phyloP scores from a whole-genome alignment of 2,797 vertebrate species.

The Sitta carolinensis region DNA sequence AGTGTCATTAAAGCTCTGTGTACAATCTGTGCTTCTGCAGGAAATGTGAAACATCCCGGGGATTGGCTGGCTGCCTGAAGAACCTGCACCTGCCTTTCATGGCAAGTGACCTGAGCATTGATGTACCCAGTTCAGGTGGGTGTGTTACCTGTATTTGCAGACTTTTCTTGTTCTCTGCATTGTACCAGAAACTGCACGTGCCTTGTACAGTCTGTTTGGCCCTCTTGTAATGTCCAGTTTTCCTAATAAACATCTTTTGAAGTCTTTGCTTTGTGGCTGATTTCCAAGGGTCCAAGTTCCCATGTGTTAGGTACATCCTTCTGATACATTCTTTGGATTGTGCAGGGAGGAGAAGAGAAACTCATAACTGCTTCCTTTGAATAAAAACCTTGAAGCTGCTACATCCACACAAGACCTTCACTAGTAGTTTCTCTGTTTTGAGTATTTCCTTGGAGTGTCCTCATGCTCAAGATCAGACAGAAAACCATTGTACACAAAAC shows the following conservation, averaged over 20 bases:
- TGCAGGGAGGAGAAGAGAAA: neutral
- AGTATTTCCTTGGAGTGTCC: neutral
- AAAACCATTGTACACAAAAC: neutral
- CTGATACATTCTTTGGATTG: neutral
- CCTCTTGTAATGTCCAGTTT: conserved; percentile 36
- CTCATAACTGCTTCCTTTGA: neutral
- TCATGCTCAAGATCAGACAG: neutral
- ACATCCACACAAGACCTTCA: neutral
- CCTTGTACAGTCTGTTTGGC: neutral
- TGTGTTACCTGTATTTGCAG: conserved; percentile 11
- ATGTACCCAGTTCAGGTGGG: conserved; percentile 31
- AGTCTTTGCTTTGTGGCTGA: conserved; percentile 55
- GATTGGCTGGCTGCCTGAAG: neutral
- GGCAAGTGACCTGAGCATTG: neutral
- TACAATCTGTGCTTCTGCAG: conserved; percentile 7
- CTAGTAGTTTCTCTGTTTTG: neutral
- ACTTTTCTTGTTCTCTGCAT: neutral
- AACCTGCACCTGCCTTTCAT: neutral
- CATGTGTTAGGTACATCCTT: neutral
- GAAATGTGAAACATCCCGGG: neutral
- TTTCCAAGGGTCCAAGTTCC: conserved; percentile 25
- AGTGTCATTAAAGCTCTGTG: neutral
- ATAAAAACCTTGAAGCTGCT: neutral
- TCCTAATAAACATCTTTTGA: conserved; percentile 66
- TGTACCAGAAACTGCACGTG: neutral